These are phyloP conservation scores for Halictus quadricinctus DNA, from an alignment of 2,888 invertebrate species.

Conservation along the genomic window DNA sequence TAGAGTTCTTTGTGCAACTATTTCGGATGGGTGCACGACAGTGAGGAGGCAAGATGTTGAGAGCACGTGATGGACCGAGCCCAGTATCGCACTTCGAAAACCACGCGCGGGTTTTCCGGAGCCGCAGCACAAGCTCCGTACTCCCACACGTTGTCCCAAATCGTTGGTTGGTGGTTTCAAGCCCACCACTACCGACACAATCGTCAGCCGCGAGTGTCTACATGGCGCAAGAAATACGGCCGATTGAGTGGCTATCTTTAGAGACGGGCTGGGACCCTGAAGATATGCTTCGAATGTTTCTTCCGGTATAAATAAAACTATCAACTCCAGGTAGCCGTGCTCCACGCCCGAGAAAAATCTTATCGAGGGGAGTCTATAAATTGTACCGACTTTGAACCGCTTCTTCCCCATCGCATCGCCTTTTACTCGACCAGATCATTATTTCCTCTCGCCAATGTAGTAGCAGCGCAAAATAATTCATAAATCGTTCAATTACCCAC, in stretches of 20 bases:
- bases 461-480: neutral
- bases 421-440: neutral
- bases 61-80: conserved; percentile 45
- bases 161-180: conserved; percentile 48
- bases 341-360: neutral
- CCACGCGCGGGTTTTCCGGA: conserved; percentile 34
- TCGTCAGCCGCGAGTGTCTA: conserved; percentile 48
- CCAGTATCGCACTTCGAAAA: neutral
- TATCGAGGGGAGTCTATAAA: neutral
- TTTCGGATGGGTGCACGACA: neutral
- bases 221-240: conserved; percentile 56
- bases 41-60: neutral
- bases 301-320: conserved; percentile 62
- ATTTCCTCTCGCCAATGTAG: neutral
- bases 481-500: neutral
- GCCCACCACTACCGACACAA: conserved; percentile 50
- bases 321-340: conserved; percentile 25
- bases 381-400: neutral
- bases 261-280: conserved; percentile 56
- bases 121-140: conserved; percentile 14
- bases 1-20: too few relatives aligned
- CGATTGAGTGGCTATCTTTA: conserved; percentile 63
- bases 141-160: conserved; percentile 59
- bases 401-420: neutral
- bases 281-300: conserved; percentile 49